phyloP scores from a whole-genome alignment of 53 echinoderm and acorn worm genomes.

The Holothuria leucospilota region DNA sequence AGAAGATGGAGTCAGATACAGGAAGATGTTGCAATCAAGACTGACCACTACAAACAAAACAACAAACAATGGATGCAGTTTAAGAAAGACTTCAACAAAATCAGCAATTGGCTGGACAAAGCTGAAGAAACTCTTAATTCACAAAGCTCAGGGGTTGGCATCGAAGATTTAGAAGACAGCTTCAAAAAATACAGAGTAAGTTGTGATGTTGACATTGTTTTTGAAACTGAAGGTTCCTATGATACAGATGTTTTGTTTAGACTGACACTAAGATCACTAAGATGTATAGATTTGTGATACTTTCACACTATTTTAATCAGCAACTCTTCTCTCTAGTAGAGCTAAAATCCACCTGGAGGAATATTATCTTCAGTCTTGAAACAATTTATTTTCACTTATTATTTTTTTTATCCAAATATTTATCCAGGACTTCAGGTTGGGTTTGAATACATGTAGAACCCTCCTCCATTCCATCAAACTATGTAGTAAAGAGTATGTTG shows the following conservation, averaged over 20 bases:
- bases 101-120: conserved; percentile 92
- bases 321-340: too few relatives aligned
- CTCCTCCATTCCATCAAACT: conserved; percentile 97
- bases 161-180: conserved; percentile 85
- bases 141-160: conserved; percentile 74
- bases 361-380: too few relatives aligned
- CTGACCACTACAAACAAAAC: conserved; percentile 69
- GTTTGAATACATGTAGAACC: conserved; percentile 89
- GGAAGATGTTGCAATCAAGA: conserved; percentile 79
- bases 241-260: too few relatives aligned
- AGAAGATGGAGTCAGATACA: conserved; percentile 87
- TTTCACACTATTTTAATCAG: too few relatives aligned
- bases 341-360: too few relatives aligned
- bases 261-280: too few relatives aligned
- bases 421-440: conserved; percentile 87
- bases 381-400: too few relatives aligned
- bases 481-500: conserved; percentile 88
- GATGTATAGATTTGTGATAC: too few relatives aligned
- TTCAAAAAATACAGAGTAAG: conserved; percentile 91
- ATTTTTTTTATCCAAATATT: too few relatives aligned
- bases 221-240: too few relatives aligned
- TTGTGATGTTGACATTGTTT: neutral
- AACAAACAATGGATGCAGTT: conserved; percentile 98
- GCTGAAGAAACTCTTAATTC: conserved; percentile 83
- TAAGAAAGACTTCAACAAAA: conserved; percentile 88